Percentiles rank a stretch among this genome's conserved stretches.
phyloP scores from a whole-genome alignment of 2,113 vertebrate genomes.

The Galemys pyrenaicus region DNA sequence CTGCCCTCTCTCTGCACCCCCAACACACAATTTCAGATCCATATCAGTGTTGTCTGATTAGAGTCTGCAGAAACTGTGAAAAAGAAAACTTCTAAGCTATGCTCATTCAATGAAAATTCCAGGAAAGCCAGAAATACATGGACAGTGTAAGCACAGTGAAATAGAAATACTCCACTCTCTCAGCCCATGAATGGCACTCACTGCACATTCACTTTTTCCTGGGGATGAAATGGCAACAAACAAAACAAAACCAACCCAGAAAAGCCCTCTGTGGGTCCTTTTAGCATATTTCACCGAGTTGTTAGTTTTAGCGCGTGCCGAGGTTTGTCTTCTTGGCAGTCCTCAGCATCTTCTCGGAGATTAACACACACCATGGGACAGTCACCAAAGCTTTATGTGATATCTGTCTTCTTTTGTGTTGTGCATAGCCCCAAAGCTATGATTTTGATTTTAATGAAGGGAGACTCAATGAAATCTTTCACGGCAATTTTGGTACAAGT shows the following conservation, averaged over 20 bases:
- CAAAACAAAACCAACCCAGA: not conserved
- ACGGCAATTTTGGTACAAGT: not conserved
- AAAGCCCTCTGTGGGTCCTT: not conserved
- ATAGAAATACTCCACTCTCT: not conserved
- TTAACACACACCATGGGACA: not conserved
- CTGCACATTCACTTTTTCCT: not conserved
- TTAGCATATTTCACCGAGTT: not conserved
- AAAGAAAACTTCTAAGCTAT: not conserved
- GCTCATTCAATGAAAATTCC: not conserved
- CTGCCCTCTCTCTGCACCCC: too few species aligned
- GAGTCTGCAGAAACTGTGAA: not conserved
- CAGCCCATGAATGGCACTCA: not conserved
- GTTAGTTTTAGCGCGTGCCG: not conserved
- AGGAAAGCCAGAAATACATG: not conserved
- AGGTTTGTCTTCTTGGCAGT: not conserved
- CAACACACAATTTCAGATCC: not conserved
- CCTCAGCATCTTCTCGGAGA: not conserved
- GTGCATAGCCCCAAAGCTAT: not conserved
- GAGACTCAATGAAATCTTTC: not conserved
- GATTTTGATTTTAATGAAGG: slow-evolving; percentile 43
- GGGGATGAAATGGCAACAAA: not conserved
- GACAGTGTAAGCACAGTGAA: not conserved
- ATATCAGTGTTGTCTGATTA: not conserved
- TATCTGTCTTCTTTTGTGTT: not conserved
- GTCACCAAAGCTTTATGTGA: not conserved